Percentiles rank a stretch among this genome's conserved stretches.
These are phyloP conservation scores for Nomada lathburiana DNA, from an alignment of 2,888 invertebrate species.

Conservation along the genomic window DNA sequence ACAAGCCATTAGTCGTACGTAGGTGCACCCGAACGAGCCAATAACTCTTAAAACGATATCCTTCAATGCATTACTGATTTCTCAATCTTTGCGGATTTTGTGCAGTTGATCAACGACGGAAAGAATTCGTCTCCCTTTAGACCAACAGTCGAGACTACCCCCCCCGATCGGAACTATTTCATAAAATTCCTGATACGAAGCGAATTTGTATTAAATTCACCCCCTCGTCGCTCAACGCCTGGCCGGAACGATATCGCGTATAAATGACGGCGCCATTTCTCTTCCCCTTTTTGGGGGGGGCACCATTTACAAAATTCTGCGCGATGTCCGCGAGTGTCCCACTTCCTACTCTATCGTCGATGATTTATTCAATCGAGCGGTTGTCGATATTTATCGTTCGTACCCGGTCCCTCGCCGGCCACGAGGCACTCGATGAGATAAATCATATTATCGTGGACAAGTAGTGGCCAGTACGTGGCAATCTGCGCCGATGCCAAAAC, in stretches of 20 bases:
- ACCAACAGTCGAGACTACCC: no score
- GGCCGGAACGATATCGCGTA: slow-evolving; percentile 2
- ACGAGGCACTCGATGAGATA: slow-evolving; percentile 69
- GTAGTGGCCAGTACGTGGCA: slow-evolving; percentile 69
- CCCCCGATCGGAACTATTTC: no score
- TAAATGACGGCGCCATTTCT: slow-evolving; percentile 46
- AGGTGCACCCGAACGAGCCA: no score
- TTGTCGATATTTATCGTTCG: slow-evolving; percentile 72
- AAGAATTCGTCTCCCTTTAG: no score
- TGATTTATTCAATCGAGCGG: slow-evolving; percentile 73
- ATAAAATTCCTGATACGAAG: no score
- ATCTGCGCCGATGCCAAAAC: slow-evolving; percentile 69
- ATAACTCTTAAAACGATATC: no score
- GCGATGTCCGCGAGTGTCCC: slow-evolving; percentile 30
- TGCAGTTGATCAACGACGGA: no score
- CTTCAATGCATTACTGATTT: no score
- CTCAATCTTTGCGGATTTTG: no score
- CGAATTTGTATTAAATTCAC: no score
- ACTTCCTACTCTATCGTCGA: slow-evolving; percentile 61
- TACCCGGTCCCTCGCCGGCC: slow-evolving; percentile 32
- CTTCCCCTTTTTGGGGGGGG: slow-evolving; percentile 41
- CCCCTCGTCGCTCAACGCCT: no score
- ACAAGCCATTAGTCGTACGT: slow-evolving; percentile 2
- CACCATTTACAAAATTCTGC: slow-evolving; percentile 48
- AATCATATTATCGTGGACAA: slow-evolving; percentile 75